Base-by-base conservation (phyloP, 2,888 invertebrate genomes). In the Tanytarsus gracilentus region DNA sequence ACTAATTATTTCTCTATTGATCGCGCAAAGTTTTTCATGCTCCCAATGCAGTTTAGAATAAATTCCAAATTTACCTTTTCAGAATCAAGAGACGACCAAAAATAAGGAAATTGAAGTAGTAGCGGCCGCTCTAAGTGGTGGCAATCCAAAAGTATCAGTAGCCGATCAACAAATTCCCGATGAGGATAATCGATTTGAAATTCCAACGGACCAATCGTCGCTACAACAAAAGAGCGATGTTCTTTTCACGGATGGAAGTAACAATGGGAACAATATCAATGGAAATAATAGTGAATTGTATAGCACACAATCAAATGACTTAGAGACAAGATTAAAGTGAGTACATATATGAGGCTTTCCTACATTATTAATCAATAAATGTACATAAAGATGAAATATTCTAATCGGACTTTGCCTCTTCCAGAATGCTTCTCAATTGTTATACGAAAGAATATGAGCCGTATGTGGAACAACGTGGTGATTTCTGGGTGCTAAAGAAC, bases 401-500 rank as follows among this genome's bases (percentile, higher is more conserved):
- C 16, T 44, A 11, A 21, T 21, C 21, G 16, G 11, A 26, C n/a
- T 23, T 50, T 50, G 11, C 23, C 25, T 50, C 14, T 11, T 18
- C 80, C 62, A 73, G 76, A 61, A 71, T 75, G 61, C 68, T 79
- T 49, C 73, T 86, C 53, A 77, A 74, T 60, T 88, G 88, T 71
- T 78, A 79, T 67, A 84, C 87, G 65, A 81, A 77, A 65, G 78
- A 79, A 29, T 79, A 77, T 65, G 70, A 75, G 61, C 77, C 81
- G 8, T 76, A 79, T 66, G 83, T 81, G 44, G 74, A 81, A 61
- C 88, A 88, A 68, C 81, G 86, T 2, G 88, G 88, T 18, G 86
- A 86, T 68, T 92, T 85, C 72, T 92, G 91, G 91, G 90, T 92
- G 66, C 76, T 93, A 63, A 86, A 89, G 74, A 92, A 93, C 76